A percentile compares a stretch with the other conserved stretches of the same genome.
Conservation (phyloP, 1,140 invertebrate genomes). For the Habropoda laboriosa region DNA sequence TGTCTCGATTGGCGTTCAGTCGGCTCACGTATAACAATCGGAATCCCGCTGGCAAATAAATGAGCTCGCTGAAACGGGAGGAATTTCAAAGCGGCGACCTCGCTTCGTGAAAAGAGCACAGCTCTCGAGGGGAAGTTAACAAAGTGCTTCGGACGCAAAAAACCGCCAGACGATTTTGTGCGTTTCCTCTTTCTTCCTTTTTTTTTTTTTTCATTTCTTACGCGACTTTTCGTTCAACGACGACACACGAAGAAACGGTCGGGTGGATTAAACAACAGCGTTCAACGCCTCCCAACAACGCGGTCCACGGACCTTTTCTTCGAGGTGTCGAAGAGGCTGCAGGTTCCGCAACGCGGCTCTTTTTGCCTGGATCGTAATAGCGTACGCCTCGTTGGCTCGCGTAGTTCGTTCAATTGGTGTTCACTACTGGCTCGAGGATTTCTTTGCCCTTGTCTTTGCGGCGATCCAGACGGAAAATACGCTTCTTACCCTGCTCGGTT, state of each 20-base stretch:
- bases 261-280: background rate
- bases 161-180: no score
- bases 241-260: background rate
- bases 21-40: constrained; percentile 46
- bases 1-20: constrained; percentile 19
- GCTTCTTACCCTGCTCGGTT: background rate
- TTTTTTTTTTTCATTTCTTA: background rate
- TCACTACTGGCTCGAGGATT: background rate
- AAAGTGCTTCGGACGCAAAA: background rate
- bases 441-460: constrained; percentile 10
- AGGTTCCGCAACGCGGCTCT: background rate
- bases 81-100: constrained; percentile 27
- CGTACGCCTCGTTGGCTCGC: constrained; percentile 34
- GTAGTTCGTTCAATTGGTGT: constrained; percentile 27
- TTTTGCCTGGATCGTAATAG: constrained; percentile 23
- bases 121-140: background rate
- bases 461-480: background rate
- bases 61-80: constrained; percentile 35
- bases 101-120: background rate
- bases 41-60: constrained; percentile 46
- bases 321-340: constrained; percentile 9
- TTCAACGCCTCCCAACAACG: no score
- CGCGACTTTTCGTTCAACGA: background rate
- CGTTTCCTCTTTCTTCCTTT: background rate
- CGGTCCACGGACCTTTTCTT: background rate